These are phyloP conservation scores for Drosophila paulistorum DNA, from an alignment of 1,140 invertebrate genomes.

Conservation along the genomic window DNA sequence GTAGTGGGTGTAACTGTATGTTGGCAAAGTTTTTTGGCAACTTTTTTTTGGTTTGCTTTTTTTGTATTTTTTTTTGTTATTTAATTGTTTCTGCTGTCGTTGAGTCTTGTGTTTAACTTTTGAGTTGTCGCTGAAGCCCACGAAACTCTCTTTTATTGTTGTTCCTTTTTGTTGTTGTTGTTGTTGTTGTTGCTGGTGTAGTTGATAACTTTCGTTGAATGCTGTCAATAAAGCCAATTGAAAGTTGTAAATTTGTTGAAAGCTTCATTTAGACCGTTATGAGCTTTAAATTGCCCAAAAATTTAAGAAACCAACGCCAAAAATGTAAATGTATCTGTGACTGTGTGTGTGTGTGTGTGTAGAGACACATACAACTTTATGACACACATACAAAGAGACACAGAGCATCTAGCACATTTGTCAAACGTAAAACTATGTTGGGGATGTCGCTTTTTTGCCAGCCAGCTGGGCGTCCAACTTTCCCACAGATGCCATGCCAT, in stretches of 20 bases:
- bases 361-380: not conserved
- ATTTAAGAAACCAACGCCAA: not conserved
- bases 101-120: constrained; percentile 47
- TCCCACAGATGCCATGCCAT: constrained; percentile 15
- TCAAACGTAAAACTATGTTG: constrained; percentile 51
- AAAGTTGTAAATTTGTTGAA: constrained; percentile 55
- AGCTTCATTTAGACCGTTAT: constrained; percentile 21
- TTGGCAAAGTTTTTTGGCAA: constrained; percentile 61
- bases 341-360: not conserved
- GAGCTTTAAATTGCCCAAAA: constrained; percentile 13
- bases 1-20: constrained; percentile 18
- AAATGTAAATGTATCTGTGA: not conserved
- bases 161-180: constrained; percentile 25
- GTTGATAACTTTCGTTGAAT: constrained; percentile 65
- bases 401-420: constrained; percentile 26
- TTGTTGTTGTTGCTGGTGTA: constrained; percentile 45
- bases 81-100: constrained; percentile 65
- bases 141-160: constrained; percentile 28
- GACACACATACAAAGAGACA: constrained; percentile 24
- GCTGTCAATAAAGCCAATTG: constrained; percentile 66
- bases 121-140: constrained; percentile 33
- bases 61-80: constrained; percentile 60
- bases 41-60: constrained; percentile 27
- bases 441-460: constrained; percentile 48
- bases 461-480: constrained; percentile 63